phyloP scores from a whole-genome alignment of 2,113 vertebrate genomes.

The Loxodonta africana region DNA sequence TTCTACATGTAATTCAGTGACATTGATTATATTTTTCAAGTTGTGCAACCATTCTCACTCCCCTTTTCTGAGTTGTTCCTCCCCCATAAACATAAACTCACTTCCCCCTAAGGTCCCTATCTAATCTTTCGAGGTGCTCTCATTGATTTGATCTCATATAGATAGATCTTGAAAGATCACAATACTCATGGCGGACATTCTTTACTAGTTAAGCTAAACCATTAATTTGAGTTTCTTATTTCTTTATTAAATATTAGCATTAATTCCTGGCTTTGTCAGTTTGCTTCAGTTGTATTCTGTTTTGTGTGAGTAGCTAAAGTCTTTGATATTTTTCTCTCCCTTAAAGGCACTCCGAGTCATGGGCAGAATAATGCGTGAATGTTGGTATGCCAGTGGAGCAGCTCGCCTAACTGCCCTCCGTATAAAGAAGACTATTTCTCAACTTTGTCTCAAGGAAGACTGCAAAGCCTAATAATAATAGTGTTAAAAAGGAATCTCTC shows the following conservation, averaged over 20 bases:
- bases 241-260: slow-evolving; percentile 45
- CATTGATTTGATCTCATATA: neutral
- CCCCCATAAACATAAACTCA: neutral
- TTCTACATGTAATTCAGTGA: neutral
- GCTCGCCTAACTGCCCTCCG: slow-evolving; percentile 97
- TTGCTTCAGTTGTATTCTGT: neutral
- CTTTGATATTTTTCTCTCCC: neutral
- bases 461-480: slow-evolving; percentile 84
- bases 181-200: neutral
- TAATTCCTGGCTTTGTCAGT: neutral
- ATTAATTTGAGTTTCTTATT: neutral
- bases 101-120: neutral
- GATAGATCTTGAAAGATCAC: neutral
- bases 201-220: neutral
- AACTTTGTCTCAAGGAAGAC: slow-evolving; percentile 92
- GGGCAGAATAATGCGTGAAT: slow-evolving; percentile 97
- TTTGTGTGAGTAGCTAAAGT: slow-evolving; percentile 33
- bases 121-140: neutral
- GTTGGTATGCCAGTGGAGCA: slow-evolving; percentile 94
- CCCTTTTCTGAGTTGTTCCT: neutral
- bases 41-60: neutral
- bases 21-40: neutral
- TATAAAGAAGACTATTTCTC: slow-evolving; percentile 97
- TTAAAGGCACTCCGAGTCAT: slow-evolving; percentile 95
- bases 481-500: neutral